Percentiles rank a stretch among this genome's conserved stretches.
phyloP scores from a whole-genome alignment of 2,797 vertebrate species.

The Glyptemys insculpta region DNA sequence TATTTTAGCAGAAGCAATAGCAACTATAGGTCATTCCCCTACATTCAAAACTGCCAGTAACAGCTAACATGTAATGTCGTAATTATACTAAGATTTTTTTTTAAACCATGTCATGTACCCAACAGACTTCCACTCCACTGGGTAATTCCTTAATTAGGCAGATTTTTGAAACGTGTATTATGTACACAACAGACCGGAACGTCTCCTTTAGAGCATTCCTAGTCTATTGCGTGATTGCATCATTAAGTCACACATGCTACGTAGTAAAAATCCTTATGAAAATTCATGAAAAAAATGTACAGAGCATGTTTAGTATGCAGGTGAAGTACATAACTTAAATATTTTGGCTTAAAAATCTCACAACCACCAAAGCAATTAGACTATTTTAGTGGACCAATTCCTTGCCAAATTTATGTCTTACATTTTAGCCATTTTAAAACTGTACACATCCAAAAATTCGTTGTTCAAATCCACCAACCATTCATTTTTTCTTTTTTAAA shows the following conservation, averaged over 20 bases:
- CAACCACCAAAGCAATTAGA: slow-evolving; percentile 58
- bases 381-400: slow-evolving; percentile 43
- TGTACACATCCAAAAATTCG: neutral
- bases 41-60: slow-evolving; percentile 67
- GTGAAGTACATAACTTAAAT: slow-evolving; percentile 58
- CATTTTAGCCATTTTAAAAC: neutral
- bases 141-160: slow-evolving; percentile 84
- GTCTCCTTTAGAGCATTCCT: slow-evolving; percentile 80
- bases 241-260: slow-evolving; percentile 83
- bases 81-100: slow-evolving; percentile 67
- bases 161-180: slow-evolving; percentile 84
- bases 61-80: slow-evolving; percentile 65
- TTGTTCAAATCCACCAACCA: neutral
- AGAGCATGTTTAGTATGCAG: slow-evolving; percentile 74
- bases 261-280: slow-evolving; percentile 84
- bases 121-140: slow-evolving; percentile 75
- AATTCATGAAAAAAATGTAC: slow-evolving; percentile 82
- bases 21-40: slow-evolving; percentile 35
- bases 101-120: slow-evolving; percentile 70
- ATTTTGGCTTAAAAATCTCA: slow-evolving; percentile 57
- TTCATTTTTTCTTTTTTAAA: neutral
- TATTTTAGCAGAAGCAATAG: slow-evolving; percentile 38
- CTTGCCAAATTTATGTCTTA: neutral
- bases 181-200: slow-evolving; percentile 85
- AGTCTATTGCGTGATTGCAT: slow-evolving; percentile 84